Base-by-base conservation (phyloP, 2,888 invertebrate genomes). In the Pediacus dermestoides region DNA sequence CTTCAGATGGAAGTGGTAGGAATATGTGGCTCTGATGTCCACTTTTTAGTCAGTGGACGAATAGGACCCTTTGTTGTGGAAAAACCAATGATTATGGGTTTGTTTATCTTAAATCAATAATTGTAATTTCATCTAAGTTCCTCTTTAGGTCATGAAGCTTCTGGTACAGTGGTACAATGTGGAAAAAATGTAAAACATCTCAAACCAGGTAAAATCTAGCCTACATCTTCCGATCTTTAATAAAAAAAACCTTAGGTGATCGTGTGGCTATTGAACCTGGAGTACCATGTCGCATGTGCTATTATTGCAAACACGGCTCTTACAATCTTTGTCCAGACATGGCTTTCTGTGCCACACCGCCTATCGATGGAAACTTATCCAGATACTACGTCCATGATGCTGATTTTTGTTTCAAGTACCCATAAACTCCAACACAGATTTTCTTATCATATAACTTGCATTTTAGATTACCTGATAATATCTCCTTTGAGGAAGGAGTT, bases 231-330 rank as follows among this genome's bases (percentile, higher is more conserved):
- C 8, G 6, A 6, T 18, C 18, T 18, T 18, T 6, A 4, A 18
- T 34, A 13, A 23, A 12, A 7, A 34, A 22, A 23, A 1, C 14
- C 9, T 14, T 76, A 59, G 92, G 93, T 1, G 94, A 95, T 71
- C 78, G 93, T 45, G 93, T 95, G 2, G 92, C 93, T 1, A 84
- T 95, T 50, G 95, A 95, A 70, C 95, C 95, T 0, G 95, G 94
- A 4, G 83, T 89, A 32, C 81, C 88, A 1, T 96, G 96, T 61
- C 77, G 90, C 35, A 71, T 70, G 38, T 96, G 96, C 66, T 74
- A 77, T 26, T 83, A 78, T 66, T 96, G 96, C 72, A 92, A 90
- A 71, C 74, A 71, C 39, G 96, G 95, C 21, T 76, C 79, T 38
- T 96, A 96, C 72, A 91, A 96, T 71, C 75, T 96, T 25, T 97